Base-by-base conservation (phyloP, 2,113 vertebrate genomes). In the Loxodonta africana region DNA sequence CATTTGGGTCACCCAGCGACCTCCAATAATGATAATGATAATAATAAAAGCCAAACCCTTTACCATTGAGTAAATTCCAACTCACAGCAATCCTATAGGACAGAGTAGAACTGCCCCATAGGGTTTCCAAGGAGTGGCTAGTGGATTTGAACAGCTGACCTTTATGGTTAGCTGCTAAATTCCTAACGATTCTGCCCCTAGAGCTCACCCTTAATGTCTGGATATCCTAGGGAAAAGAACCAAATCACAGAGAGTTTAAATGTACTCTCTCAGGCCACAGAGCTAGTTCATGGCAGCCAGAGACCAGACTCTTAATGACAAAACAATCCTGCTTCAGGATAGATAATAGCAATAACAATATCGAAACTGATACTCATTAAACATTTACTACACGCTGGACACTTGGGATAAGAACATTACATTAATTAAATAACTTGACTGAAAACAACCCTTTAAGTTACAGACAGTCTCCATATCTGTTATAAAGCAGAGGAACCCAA, bases 281-380 rank as follows among this genome's bases (percentile, higher is more conserved):
- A 8, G 3, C 33, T 53, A 3, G 12, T 41, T 10, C 2, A 33
- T 65, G 28, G 25, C 6, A 28, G 7, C 14, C 23, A 76, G 46
- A 65, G n/a, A 15, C 53, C 26, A 76, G 14, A 23, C 15, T 15
- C 11, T 8, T n/a, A 25, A n/a, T 2, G 25, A 85, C 3, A 28
- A n/a, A 0, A 0, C 0, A 0, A 18, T 53, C 3, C 17, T 63
- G 26, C 14, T 60, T 89, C 14, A 6, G 15, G 33, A 37, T 5
- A 33, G n/a, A 73, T 37, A 46, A 21, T 20, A n/a, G 67, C 41
- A 37, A 46, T 33, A 28, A 6, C 46, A 51, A 60, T 17, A 51
- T 1, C 25, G 41, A n/a, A 69, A 48, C 28, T 69, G 8, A 8
- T 17, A 33, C 6, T 77, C 20, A 14, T 41, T 28, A 33, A 41